These are phyloP conservation scores for Halesus radiatus DNA, from an alignment of 1,140 invertebrate genomes.

Conservation along the genomic window DNA sequence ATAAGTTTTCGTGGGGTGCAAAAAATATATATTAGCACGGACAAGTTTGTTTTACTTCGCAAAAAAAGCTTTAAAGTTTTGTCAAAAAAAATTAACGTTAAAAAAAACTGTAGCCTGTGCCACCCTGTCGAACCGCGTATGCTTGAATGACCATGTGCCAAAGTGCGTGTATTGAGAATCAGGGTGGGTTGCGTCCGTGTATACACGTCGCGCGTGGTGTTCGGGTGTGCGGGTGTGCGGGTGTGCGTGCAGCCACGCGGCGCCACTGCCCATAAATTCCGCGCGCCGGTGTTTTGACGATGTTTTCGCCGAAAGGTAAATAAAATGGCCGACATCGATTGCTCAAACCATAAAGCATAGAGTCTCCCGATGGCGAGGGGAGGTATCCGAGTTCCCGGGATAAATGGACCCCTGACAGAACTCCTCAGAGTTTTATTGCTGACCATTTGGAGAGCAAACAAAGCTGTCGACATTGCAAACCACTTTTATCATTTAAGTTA, in stretches of 20 bases:
- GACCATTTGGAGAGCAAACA: background rate
- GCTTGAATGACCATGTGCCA: too few species aligned
- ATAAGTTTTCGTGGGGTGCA: too few species aligned
- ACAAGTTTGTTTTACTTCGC: too few species aligned
- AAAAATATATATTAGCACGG: too few species aligned
- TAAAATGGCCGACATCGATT: slow-evolving; percentile 43
- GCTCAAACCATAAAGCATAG: slow-evolving; percentile 19
- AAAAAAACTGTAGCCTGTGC: too few species aligned
- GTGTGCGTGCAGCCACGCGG: slow-evolving; percentile 16
- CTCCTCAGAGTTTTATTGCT: background rate
- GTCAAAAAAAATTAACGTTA: too few species aligned
- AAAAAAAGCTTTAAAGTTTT: too few species aligned
- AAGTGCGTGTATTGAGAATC: too few species aligned
- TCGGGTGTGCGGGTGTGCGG: background rate
- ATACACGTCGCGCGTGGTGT: background rate
- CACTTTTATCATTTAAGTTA: too few species aligned
- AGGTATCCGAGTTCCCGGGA: background rate
- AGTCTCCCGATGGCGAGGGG: background rate
- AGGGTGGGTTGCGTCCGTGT: background rate
- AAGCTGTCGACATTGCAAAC: too few species aligned
- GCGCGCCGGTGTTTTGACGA: slow-evolving; percentile 50
- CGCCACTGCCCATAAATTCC: slow-evolving; percentile 43
- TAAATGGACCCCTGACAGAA: slow-evolving; percentile 7
- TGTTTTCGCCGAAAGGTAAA: slow-evolving; percentile 52
- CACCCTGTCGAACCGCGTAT: too few species aligned